Evolutionary conservation across 2,113 vertebrate species (phyloP).

Genomic region (Leuciscus idus): DNA sequence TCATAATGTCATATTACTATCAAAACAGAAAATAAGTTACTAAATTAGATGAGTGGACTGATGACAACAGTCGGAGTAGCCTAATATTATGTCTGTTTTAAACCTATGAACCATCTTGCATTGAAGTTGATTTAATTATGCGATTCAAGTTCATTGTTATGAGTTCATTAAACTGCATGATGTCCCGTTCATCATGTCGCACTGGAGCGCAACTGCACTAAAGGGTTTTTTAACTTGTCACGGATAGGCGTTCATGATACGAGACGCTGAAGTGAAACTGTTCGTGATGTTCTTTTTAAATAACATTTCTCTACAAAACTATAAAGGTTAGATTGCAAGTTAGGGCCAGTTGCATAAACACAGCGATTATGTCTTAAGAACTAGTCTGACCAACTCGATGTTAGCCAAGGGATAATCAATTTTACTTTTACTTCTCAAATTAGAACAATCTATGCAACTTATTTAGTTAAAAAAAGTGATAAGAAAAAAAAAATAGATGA

Average conservation of each 20-base stretch:
- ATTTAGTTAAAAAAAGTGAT: no score
- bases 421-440: no score
- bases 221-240: background rate
- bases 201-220: background rate
- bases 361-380: no score
- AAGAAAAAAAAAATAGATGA: no score
- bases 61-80: background rate
- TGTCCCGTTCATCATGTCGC: background rate
- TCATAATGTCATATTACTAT: background rate
- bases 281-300: background rate
- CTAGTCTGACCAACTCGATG: no score
- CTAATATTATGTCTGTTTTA: background rate
- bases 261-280: background rate
- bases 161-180: background rate
- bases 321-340: background rate
- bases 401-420: no score
- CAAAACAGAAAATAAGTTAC: background rate
- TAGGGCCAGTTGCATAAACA: no score
- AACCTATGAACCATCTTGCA: background rate
- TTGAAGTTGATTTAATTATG: background rate
- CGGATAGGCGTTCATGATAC: background rate
- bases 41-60: background rate
- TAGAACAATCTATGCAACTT: no score
- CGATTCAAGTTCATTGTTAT: background rate
- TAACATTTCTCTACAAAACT: background rate